Evolutionary conservation across 2,113 vertebrate species (phyloP).

Genomic region (Empidonax traillii): DNA sequence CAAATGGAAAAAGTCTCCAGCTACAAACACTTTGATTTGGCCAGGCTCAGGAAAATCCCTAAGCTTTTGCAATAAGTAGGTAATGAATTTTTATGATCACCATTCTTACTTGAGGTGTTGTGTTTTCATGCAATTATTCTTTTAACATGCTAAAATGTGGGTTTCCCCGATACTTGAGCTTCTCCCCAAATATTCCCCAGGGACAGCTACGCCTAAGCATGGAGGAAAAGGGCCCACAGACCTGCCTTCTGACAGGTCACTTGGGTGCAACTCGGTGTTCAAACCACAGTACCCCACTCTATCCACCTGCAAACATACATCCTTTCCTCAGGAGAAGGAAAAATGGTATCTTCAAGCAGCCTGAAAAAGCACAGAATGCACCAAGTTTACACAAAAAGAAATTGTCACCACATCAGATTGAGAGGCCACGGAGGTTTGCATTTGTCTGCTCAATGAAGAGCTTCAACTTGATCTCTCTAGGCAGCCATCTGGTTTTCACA

Average conservation of each 20-base stretch:
- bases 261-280: rapidly evolving
- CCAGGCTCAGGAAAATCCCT: not conserved
- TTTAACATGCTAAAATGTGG: not conserved
- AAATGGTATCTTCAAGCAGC: not conserved
- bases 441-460: not conserved
- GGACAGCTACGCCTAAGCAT: not conserved
- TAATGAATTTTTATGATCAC: not conserved
- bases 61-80: not conserved
- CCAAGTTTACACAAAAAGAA: not conserved
- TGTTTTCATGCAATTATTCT: not conserved
- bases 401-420: not conserved
- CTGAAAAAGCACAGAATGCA: not conserved
- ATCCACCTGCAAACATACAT: not conserved
- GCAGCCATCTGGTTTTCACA: not conserved
- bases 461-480: not conserved
- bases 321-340: not conserved
- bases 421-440: not conserved
- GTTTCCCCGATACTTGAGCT: not conserved
- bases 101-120: not conserved
- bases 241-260: not conserved
- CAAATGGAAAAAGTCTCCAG: not conserved
- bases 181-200: not conserved
- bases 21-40: not conserved
- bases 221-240: not conserved
- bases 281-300: not conserved